phyloP scores from a whole-genome alignment of 2,888 invertebrate species.

The Maniola hyperantus region DNA sequence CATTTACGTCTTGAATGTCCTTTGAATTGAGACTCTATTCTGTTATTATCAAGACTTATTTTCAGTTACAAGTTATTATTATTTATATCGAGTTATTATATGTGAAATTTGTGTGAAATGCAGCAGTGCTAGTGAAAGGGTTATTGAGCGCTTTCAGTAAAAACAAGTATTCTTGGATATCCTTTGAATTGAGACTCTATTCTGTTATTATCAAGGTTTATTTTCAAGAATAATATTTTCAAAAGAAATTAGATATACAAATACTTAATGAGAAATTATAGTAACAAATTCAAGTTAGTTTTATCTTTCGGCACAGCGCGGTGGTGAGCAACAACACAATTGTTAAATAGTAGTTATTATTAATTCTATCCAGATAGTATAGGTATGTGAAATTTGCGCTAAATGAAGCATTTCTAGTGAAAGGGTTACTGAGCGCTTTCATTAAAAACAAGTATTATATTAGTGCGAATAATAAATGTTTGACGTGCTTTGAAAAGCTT shows the following conservation, averaged over 20 bases:
- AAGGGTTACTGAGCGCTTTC: conserved; percentile 13
- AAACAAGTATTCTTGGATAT: conserved; percentile 4
- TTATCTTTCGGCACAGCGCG: too few species aligned
- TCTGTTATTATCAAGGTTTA: neutral
- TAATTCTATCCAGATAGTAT: conserved; percentile 7
- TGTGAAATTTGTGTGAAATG: conserved; percentile 16
- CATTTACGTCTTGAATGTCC: conserved; percentile 8
- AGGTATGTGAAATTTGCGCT: neutral
- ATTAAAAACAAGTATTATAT: conserved; percentile 1
- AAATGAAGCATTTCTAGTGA: conserved; percentile 15
- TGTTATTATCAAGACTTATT: neutral
- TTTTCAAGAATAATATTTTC: too few species aligned
- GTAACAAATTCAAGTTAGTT: too few species aligned
- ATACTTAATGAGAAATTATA: too few species aligned
- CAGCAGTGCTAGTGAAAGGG: conserved; percentile 9
- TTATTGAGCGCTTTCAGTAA: conserved; percentile 9
- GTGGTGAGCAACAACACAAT: too few species aligned
- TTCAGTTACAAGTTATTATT: neutral
- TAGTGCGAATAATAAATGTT: conserved; percentile 5
- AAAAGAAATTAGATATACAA: too few species aligned
- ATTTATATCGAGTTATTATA: conserved; percentile 7
- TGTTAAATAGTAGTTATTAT: neutral
- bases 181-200: conserved; percentile 13
- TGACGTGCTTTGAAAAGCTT: neutral
- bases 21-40: conserved; percentile 11